Evolutionary conservation across 2,888 invertebrate species (phyloP).

Genomic region (Euplexia lucipara): DNA sequence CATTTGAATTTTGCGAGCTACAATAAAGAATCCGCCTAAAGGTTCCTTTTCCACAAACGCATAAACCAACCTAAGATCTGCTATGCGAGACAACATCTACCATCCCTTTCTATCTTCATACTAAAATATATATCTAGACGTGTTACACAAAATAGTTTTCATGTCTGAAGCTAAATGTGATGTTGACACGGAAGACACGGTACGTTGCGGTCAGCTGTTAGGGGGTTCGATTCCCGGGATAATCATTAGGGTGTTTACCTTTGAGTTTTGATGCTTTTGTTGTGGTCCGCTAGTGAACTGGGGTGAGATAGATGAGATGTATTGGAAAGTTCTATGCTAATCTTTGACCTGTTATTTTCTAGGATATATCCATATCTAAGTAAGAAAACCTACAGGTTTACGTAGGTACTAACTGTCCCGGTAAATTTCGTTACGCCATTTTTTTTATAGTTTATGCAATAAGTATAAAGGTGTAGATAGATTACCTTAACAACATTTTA

Average conservation of each 20-base stretch:
- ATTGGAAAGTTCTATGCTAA: too few species aligned
- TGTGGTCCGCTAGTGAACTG: constrained; percentile 20
- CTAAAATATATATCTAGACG: constrained; percentile 5
- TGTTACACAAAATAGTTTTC: constrained; percentile 51
- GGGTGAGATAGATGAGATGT: not conserved
- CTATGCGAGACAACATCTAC: not conserved
- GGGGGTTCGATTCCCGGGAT: constrained; percentile 63
- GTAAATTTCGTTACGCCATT: too few species aligned
- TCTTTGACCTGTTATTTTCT: too few species aligned
- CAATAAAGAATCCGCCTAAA: too few species aligned
- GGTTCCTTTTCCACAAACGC: too few species aligned
- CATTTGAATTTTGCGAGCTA: too few species aligned
- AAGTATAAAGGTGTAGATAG: too few species aligned
- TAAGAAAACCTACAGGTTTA: too few species aligned
- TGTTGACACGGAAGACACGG: constrained; percentile 63
- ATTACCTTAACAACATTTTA: too few species aligned
- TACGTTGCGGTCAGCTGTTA: constrained; percentile 66
- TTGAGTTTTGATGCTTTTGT: constrained; percentile 40
- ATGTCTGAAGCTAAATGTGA: constrained; percentile 58
- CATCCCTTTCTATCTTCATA: constrained; percentile 20
- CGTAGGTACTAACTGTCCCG: too few species aligned
- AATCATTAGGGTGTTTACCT: constrained; percentile 66
- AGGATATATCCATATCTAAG: too few species aligned
- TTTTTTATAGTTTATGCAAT: too few species aligned
- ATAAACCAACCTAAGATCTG: not conserved